Conservation (phyloP, 2,888 invertebrate genomes). For the Entomobrya multifasciata region DNA sequence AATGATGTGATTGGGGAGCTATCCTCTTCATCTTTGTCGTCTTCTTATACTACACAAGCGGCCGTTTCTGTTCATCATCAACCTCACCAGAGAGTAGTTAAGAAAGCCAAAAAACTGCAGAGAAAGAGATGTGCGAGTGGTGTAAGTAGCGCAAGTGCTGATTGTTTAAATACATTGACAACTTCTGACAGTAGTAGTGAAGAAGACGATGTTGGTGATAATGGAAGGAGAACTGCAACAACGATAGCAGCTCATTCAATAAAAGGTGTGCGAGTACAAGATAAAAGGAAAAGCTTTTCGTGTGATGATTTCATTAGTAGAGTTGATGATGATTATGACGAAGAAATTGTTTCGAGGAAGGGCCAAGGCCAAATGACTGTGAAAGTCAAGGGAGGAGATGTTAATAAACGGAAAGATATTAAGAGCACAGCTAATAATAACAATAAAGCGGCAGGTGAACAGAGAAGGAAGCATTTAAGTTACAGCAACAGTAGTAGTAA, state of each 20-base stretch:
- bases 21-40: slow-evolving; percentile 34
- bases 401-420: slow-evolving; percentile 33
- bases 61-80: slow-evolving; percentile 33
- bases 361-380: slow-evolving; percentile 58
- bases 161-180: slow-evolving; percentile 18
- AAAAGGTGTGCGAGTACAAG: background rate
- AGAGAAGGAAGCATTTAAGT: slow-evolving; percentile 1
- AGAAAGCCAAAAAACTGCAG: background rate
- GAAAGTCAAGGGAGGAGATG: slow-evolving; percentile 42
- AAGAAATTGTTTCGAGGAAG: background rate
- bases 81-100: slow-evolving; percentile 12
- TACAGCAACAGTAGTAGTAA: slow-evolving; percentile 35
- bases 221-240: background rate
- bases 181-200: slow-evolving; percentile 2
- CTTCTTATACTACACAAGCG: slow-evolving; percentile 8
- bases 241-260: background rate
- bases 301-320: slow-evolving; percentile 42
- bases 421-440: background rate
- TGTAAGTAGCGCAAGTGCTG: slow-evolving; percentile 11
- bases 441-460: slow-evolving; percentile 27
- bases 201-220: slow-evolving; percentile 10
- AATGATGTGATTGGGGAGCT: slow-evolving; percentile 36
- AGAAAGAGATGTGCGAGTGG: background rate
- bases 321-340: slow-evolving; percentile 12
- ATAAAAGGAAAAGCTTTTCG: slow-evolving; percentile 17